A percentile compares a stretch with the other conserved stretches of the same genome.
Conservation (phyloP, 2,113 vertebrate species). For the Dolichallabes microphthalmus region DNA sequence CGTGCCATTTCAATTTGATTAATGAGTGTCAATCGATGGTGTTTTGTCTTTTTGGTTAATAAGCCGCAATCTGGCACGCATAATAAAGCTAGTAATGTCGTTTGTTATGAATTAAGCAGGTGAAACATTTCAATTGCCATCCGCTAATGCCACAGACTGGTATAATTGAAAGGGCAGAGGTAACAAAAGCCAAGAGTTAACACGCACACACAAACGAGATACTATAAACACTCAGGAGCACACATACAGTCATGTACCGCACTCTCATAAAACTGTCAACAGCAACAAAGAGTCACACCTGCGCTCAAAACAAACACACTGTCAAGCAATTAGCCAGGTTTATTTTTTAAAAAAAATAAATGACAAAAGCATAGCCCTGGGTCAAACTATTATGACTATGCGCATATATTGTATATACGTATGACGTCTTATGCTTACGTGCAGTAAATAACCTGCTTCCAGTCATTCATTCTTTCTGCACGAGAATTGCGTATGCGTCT, state of each 20-base stretch:
- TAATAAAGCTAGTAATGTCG: constrained; percentile 43
- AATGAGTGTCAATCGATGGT: constrained; percentile 46
- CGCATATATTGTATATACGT: not conserved
- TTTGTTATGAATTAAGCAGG: constrained; percentile 48
- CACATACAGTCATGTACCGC: constrained; percentile 25
- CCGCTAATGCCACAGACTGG: not conserved
- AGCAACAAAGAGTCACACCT: constrained; percentile 37
- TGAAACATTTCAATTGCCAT: constrained; percentile 39
- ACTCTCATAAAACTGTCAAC: constrained; percentile 39
- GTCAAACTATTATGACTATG: constrained; percentile 1
- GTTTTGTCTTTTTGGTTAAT: constrained; percentile 49
- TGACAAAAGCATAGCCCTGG: constrained; percentile 35
- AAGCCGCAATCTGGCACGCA: constrained; percentile 44
- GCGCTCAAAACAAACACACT: constrained; percentile 23
- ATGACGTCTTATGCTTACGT: no score
- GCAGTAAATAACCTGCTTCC: not conserved
- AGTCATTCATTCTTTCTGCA: not conserved
- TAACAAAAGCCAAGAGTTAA: constrained; percentile 19
- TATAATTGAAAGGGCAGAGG: constrained; percentile 34
- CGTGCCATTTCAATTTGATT: constrained; percentile 49
- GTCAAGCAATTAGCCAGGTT: constrained; percentile 35
- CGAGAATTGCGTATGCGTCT: not conserved
- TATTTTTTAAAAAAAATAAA: constrained; percentile 5
- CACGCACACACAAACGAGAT: constrained; percentile 3
- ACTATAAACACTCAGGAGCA: constrained; percentile 3